Evolutionary conservation across 2,113 vertebrate genomes (phyloP).

Genomic region (Chauna torquata): DNA sequence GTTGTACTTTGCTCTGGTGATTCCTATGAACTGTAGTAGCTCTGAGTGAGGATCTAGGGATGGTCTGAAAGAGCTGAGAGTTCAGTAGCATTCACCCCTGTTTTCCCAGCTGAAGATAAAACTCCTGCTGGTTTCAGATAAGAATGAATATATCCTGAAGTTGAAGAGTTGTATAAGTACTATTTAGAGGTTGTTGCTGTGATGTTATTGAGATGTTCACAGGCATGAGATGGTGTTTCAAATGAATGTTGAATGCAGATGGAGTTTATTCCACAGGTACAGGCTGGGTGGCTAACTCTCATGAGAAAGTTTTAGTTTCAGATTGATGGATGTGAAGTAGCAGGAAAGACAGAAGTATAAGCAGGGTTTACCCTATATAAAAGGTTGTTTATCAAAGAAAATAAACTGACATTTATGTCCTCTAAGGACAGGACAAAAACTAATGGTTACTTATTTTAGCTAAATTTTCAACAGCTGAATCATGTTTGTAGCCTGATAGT

Average conservation of each 20-base stretch:
- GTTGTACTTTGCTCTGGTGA: not conserved
- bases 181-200: not conserved
- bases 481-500: not conserved
- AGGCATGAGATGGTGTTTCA: not conserved
- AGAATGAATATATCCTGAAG: not conserved
- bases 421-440: not conserved
- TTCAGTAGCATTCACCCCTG: not conserved
- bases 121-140: not conserved
- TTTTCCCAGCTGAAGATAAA: not conserved
- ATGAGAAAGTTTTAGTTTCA: not conserved
- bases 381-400: not conserved
- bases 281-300: not conserved
- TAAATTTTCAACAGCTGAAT: slow-evolving; percentile 3
- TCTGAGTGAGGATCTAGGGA: not conserved
- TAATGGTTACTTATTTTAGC: not conserved
- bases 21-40: not conserved
- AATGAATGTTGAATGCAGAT: not conserved
- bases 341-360: not conserved
- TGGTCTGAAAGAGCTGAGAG: not conserved
- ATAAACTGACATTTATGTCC: not conserved
- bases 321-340: fast-evolving
- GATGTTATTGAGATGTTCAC: not conserved
- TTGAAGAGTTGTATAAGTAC: not conserved
- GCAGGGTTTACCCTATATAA: not conserved
- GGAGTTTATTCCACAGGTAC: too few relatives aligned